Percentiles rank a stretch among this genome's conserved stretches.
Evolutionary conservation across 2,888 invertebrate genomes (phyloP).

Genomic region (Amphipoea lucens): DNA sequence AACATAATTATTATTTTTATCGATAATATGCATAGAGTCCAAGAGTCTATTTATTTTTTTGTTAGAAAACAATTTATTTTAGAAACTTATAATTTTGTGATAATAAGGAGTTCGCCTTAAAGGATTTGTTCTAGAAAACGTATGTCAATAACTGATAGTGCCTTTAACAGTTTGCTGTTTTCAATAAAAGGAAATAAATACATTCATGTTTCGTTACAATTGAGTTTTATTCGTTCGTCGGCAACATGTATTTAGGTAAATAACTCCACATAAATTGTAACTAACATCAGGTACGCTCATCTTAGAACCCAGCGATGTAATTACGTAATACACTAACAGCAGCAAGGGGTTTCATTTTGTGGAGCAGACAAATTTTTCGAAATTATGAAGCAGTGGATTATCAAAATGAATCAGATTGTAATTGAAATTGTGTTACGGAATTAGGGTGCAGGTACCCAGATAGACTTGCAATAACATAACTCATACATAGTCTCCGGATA

Average conservation of each 20-base stretch:
- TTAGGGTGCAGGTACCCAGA: not conserved
- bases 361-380: not conserved
- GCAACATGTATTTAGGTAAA: not conserved
- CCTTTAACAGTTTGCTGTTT: constrained; percentile 58
- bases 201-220: constrained; percentile 45
- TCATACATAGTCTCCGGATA: not conserved
- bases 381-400: too few species aligned
- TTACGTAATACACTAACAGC: too few species aligned
- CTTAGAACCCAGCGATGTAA: not conserved
- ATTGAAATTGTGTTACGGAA: too few species aligned
- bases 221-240: constrained; percentile 16
- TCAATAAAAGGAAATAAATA: constrained; percentile 51
- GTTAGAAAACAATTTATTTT: constrained; percentile 26
- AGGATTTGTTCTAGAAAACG: constrained; percentile 32
- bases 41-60: constrained; percentile 49
- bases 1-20: constrained; percentile 1
- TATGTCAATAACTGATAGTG: constrained; percentile 62
- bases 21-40: constrained; percentile 4
- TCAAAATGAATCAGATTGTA: too few species aligned
- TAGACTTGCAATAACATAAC: not conserved
- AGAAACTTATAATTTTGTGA: constrained; percentile 36
- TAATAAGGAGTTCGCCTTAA: constrained; percentile 40
- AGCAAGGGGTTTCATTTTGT: too few species aligned
- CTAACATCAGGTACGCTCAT: not conserved
- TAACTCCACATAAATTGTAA: not conserved